Conservation (phyloP, 30 jellyfish, hydroid and myxozoan species). For the Sanderia malayensis region DNA sequence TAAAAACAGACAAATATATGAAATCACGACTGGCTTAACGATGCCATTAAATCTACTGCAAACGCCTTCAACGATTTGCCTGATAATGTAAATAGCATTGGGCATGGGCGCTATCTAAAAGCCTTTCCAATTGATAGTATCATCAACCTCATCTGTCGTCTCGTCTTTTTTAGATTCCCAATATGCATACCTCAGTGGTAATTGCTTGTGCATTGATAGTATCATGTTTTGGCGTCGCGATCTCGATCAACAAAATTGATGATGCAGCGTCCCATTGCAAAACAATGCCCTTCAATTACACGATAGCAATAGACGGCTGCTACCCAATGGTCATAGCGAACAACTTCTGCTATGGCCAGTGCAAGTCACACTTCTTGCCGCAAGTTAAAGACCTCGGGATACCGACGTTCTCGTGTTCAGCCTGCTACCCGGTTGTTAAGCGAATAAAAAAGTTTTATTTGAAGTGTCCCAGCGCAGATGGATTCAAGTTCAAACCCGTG, state of each 20-base stretch:
- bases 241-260: neutral
- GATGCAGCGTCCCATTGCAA: conserved; percentile 16
- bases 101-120: no score
- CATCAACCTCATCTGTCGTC: no score
- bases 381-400: conserved; percentile 4
- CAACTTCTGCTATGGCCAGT: conserved; percentile 60
- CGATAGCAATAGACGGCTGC: conserved; percentile 34
- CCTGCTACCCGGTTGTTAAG: conserved; percentile 21
- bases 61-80: no score
- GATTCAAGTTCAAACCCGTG: conserved; percentile 13
- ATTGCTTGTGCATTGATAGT: neutral
- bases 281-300: conserved; percentile 19
- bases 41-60: no score
- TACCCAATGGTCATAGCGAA: conserved; percentile 29
- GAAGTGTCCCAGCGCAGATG: conserved; percentile 16
- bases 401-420: conserved; percentile 29
- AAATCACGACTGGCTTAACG: no score
- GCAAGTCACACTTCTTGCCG: conserved; percentile 37
- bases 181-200: no score
- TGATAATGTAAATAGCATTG: no score
- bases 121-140: no score
- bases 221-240: neutral
- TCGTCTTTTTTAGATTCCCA: no score
- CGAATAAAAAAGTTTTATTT: conserved; percentile 1
- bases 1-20: no score